phyloP scores from a whole-genome alignment of 2,113 vertebrate species.

The Sisor rabdophorus region DNA sequence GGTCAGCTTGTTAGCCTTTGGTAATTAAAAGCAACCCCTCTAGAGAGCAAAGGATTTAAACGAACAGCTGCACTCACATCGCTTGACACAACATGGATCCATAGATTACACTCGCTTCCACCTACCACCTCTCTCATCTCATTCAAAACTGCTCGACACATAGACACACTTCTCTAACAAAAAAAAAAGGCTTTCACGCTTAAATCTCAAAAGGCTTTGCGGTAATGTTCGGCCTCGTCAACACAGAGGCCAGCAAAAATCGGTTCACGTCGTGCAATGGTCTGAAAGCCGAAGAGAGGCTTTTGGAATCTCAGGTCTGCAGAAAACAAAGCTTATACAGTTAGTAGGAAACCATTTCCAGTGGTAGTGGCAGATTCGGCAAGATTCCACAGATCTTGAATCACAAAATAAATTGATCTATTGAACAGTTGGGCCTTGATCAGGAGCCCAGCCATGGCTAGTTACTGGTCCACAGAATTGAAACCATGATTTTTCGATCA shows the following conservation, averaged over 20 bases:
- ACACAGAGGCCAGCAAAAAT: constrained; percentile 8
- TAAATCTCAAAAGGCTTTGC: neutral
- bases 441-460: too few relatives aligned
- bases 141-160: constrained; percentile 55
- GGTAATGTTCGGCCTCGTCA: neutral
- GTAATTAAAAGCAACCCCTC: constrained; percentile 89
- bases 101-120: constrained; percentile 55
- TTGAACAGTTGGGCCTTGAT: too few relatives aligned
- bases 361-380: constrained; percentile 53
- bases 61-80: constrained; percentile 65
- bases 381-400: constrained; percentile 59
- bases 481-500: too few relatives aligned
- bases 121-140: constrained; percentile 26
- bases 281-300: neutral
- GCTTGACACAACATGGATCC: constrained; percentile 65
- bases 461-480: too few relatives aligned
- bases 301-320: neutral
- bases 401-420: neutral
- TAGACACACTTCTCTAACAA: constrained; percentile 20
- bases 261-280: neutral
- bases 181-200: constrained; percentile 7
- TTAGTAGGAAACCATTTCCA: constrained; percentile 9
- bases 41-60: constrained; percentile 80
- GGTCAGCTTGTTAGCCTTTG: constrained; percentile 82
- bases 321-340: constrained; percentile 14